A percentile compares a stretch with the other conserved stretches of the same genome.
phyloP scores from a whole-genome alignment of 2,113 vertebrate species.

The Hypanus sabinus region DNA sequence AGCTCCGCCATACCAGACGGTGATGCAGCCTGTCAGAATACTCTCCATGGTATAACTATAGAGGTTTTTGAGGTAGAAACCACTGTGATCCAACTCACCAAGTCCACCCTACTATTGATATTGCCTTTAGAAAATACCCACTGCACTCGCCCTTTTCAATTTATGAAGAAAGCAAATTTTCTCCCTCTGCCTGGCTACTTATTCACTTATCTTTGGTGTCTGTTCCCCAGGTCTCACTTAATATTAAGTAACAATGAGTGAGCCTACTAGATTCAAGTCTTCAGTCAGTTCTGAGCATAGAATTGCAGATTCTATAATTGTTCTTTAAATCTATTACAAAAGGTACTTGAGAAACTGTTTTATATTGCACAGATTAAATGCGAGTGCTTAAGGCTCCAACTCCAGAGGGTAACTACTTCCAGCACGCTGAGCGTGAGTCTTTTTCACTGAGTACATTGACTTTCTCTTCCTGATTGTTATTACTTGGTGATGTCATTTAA shows the following conservation, averaged over 20 bases:
- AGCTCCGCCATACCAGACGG: no score
- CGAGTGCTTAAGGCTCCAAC: not conserved
- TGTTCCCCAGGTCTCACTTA: not conserved
- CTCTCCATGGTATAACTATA: no score
- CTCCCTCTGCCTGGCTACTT: not conserved
- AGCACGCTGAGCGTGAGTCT: not conserved
- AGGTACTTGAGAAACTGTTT: not conserved
- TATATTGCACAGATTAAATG: not conserved
- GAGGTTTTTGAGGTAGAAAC: no score
- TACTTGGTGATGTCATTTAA: not conserved
- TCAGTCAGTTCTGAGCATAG: no score
- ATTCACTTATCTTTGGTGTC: not conserved
- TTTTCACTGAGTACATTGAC: not conserved
- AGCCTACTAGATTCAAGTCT: not conserved
- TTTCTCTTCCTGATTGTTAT: not conserved
- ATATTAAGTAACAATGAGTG: not conserved
- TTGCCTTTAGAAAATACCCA: no score
- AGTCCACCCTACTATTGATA: no score
- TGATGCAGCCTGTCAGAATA: no score
- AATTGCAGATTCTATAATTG: not conserved
- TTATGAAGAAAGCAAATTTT: not conserved
- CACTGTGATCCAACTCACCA: no score
- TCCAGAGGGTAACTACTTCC: not conserved
- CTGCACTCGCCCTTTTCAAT: no score
- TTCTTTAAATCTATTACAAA: not conserved